Evolutionary conservation across 2,888 invertebrate genomes (phyloP), one percentile per base, ranked within the genome.

Genomic region (Crioceris asparagi): DNA sequence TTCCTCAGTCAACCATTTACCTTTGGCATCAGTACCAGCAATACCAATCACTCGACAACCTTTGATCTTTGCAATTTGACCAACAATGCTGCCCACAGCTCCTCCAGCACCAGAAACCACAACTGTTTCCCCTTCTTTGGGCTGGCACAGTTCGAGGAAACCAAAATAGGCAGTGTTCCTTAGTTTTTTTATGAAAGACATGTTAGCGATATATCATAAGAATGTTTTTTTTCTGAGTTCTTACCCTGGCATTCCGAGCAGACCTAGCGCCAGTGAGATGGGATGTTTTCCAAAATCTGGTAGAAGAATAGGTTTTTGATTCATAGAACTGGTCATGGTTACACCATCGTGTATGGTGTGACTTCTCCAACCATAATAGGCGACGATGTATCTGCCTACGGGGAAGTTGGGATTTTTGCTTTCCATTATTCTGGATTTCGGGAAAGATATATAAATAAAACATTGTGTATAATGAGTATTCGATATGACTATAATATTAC

Each of bases 81-180:
- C 83, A 17, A 82, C 83, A 31, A 77, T 70, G 37, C 73, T 76
- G 3, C 84, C 85, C 8, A 84, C 83, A 21, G 82, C 83, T 11
- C 84, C 84, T 18, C 80, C 83, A 10, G 83, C 84, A 3, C 76
- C 76, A 19, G 74, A 77, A 2, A 84, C 72, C 2, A 78, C 75
- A n/a, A 84, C 69, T 1, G 76, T 77, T 59, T 85, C 83, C 5
- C 79, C 82, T 6, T 68, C 49, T 60, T 79, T 76, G 2, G 82
- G 79, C 39, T 74, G 60, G 45, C 80, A 81, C 41, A 82, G 65
- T 47, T 82, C 78, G 43, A 75, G 59, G 7, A 83, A 63, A 1
- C 83, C 83, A 62, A 82, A 82, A 53, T 79, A 79, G 1, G 83
- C 81, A 4, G 83, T 79, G 48, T 74, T 75, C 12, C 83, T 79